Base-by-base conservation (phyloP, 2,797 vertebrate species). In the Phalanger gymnotis region DNA sequence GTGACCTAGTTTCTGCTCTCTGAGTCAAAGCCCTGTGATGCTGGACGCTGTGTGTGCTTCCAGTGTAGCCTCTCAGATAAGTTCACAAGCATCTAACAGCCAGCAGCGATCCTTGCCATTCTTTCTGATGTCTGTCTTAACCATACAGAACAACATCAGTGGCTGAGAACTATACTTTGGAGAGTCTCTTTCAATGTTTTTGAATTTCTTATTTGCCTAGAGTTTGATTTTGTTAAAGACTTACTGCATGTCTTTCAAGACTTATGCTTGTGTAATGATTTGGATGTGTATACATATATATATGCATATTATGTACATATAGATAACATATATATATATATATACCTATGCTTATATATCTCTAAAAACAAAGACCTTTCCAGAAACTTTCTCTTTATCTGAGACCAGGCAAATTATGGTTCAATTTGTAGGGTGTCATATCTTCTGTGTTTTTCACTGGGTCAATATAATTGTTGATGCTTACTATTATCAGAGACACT, bases 401-500 rank as follows among this genome's bases (percentile, higher is more conserved):
- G 28, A 66, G 10, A 90, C 27, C 1, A 30, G 55, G 10, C 51
- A 53, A 0, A 93, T 87, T 96, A 90, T 66, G 2, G 47, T 95
- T 95, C 53, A 22, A 73, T 53, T 92, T 94, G 47, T 7, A 73
- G 0, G 58, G 56, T 95, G 73, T 81, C 1, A 5, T 66, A 92
- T 90, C 30, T 57, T 52, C 54, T 93, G 61, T 87, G 40, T 47
- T 81, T 81, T 6, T 2, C 40, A 81, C 73, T 81, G 3, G 22
- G 56, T 96, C 94, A 94, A 22, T 52, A 34, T 54, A 95, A 92
- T 94, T 96, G 31, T 91, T 94, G 40, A 87, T 81, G 22, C 5
- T 73, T 73, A 94, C 93, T 58, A 91, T 94, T 95, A 92, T 53
- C 11, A 53, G 66, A 89, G 93, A 53, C 40, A 90, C 87, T 87